Evolutionary conservation across 2,888 invertebrate genomes (phyloP).

Genomic region (Ditula angustiorana): DNA sequence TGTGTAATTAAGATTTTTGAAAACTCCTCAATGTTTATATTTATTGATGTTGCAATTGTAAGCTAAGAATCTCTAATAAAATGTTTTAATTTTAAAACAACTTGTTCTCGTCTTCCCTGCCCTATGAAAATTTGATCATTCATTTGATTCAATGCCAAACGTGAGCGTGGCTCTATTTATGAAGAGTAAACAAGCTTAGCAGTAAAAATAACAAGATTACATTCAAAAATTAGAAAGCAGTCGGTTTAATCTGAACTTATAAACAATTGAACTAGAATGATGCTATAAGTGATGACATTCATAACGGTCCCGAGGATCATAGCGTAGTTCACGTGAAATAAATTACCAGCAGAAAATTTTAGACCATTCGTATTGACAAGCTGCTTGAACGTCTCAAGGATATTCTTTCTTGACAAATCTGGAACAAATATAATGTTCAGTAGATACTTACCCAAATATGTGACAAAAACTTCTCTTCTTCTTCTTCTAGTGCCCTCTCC

Average conservation of each 20-base stretch:
- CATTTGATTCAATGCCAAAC: no score
- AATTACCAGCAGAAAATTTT: conserved; percentile 60
- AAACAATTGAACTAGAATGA: conserved; percentile 66
- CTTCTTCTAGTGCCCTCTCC: no score
- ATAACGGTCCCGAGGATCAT: conserved; percentile 62
- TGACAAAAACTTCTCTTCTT: no score
- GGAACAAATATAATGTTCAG: conserved; percentile 42
- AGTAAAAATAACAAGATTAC: no score
- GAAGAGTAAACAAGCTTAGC: no score
- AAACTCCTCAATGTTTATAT: background rate
- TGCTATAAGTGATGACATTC: conserved; percentile 68
- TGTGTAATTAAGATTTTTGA: conserved; percentile 5
- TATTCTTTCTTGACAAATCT: conserved; percentile 56
- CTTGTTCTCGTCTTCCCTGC: background rate
- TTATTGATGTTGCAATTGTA: conserved; percentile 1
- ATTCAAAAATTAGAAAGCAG: background rate
- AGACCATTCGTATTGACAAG: conserved; percentile 58
- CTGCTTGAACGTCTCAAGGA: conserved; percentile 62
- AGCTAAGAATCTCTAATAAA: conserved; percentile 32
- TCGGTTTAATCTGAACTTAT: conserved; percentile 30
- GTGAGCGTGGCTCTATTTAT: no score
- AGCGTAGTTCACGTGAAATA: conserved; percentile 61
- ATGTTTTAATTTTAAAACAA: background rate
- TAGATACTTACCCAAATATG: no score
- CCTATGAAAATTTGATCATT: background rate